phyloP scores from a whole-genome alignment of 2,888 invertebrate genomes.

The Eupithecia inturbata region DNA sequence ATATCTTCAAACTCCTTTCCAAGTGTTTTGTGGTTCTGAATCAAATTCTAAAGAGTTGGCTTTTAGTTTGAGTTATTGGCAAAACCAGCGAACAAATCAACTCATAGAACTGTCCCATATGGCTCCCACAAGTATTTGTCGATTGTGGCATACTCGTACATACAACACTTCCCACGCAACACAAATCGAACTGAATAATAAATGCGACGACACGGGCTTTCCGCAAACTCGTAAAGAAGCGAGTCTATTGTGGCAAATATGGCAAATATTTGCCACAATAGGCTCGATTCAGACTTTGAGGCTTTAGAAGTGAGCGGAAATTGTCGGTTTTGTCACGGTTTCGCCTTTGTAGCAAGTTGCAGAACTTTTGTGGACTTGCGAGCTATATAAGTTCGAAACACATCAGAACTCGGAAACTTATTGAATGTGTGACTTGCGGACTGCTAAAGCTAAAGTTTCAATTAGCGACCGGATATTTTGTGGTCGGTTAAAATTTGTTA shows the following conservation, averaged over 20 bases:
- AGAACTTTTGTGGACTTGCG: neutral
- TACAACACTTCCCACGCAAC: conserved; percentile 3
- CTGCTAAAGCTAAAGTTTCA: neutral
- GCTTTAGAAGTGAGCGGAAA: conserved; percentile 3
- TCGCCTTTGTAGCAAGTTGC: neutral
- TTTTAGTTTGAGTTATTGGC: neutral
- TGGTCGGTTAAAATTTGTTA: neutral
- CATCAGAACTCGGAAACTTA: neutral
- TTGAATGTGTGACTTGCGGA: neutral
- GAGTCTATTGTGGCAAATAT: too few relatives aligned
- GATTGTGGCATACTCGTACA: neutral
- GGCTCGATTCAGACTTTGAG: conserved; percentile 2
- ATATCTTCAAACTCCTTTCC: too few relatives aligned
- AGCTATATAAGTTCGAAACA: neutral
- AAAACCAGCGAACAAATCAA: neutral
- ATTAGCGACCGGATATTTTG: neutral
- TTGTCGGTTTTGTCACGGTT: conserved; percentile 2
- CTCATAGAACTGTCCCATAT: neutral
- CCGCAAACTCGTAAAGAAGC: conserved; percentile 7
- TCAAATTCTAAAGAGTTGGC: neutral
- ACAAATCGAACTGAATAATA: conserved; percentile 3
- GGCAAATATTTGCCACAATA: conserved; percentile 9
- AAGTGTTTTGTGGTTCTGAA: neutral
- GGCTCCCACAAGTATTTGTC: neutral
- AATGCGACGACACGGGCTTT: neutral